Conservation (phyloP, 2,113 vertebrate genomes). For the Setophaga kirtlandii region DNA sequence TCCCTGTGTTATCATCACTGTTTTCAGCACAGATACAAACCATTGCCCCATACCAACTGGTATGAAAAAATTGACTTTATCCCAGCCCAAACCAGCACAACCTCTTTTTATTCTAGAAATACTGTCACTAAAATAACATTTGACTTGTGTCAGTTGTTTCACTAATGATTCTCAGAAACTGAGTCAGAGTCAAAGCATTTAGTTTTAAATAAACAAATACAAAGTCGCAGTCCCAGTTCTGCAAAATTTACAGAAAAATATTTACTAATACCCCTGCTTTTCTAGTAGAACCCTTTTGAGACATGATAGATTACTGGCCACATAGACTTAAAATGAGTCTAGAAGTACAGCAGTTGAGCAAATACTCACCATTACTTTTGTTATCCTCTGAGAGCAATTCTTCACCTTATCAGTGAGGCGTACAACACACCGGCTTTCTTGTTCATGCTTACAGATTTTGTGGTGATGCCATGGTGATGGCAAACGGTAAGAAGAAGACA, state of each 20-base stretch:
- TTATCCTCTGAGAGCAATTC: not conserved
- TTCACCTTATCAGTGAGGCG: accelerated
- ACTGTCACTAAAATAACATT: not conserved
- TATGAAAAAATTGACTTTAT: not conserved
- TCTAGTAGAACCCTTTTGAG: not conserved
- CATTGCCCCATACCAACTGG: not conserved
- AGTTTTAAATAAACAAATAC: not conserved
- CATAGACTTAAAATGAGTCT: not conserved
- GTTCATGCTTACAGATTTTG: not conserved
- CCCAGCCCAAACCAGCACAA: not conserved
- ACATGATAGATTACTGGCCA: not conserved
- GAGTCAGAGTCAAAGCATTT: not conserved
- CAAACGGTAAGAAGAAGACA: not conserved
- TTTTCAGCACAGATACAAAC: not conserved
- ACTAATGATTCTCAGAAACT: not conserved
- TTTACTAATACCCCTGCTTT: not conserved
- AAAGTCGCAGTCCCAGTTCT: not conserved
- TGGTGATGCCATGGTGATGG: not conserved
- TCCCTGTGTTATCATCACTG: not conserved
- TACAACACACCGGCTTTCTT: not conserved
- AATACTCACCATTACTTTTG: not conserved
- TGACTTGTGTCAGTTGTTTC: not conserved
- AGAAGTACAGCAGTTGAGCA: not conserved
- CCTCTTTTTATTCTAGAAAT: not conserved
- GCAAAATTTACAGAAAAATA: not conserved